Conservation (phyloP, 2,797 vertebrate species). For the Chaunax sp. region DNA sequence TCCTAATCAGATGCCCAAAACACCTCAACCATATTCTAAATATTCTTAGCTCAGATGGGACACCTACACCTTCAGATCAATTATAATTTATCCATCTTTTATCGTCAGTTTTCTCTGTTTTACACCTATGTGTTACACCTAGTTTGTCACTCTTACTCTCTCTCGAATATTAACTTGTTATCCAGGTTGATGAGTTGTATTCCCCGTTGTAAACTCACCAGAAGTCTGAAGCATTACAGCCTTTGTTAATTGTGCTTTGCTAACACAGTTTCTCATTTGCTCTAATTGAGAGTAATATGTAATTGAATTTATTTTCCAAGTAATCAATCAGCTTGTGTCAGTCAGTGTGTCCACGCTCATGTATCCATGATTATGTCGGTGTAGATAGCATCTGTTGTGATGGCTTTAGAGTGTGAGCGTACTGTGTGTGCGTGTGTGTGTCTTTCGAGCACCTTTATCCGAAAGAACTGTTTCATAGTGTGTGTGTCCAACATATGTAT, state of each 20-base stretch:
- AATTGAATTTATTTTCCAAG: conserved; percentile 54
- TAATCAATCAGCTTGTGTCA: conserved; percentile 51
- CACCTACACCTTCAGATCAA: not conserved
- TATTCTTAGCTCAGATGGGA: conserved; percentile 1
- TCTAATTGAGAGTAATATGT: conserved; percentile 45
- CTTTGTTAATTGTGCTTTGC: conserved; percentile 50
- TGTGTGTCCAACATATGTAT: not conserved
- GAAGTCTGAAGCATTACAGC: conserved; percentile 28
- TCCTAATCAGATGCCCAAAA: too few relatives aligned
- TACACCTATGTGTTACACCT: conserved; percentile 10
- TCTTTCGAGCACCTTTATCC: too few relatives aligned
- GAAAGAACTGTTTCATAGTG: too few relatives aligned
- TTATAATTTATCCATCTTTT: conserved; percentile 5
- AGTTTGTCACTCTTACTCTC: conserved; percentile 8
- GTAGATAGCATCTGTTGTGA: conserved; percentile 23
- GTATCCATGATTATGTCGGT: conserved; percentile 11
- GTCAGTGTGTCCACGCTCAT: conserved; percentile 29
- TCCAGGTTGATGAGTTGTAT: conserved; percentile 10
- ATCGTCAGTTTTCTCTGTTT: not conserved
- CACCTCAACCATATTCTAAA: too few relatives aligned
- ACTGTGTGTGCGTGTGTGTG: not conserved
- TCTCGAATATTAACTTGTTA: conserved; percentile 17
- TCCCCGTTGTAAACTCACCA: conserved; percentile 23
- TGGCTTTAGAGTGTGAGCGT: not conserved
- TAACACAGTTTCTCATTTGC: conserved; percentile 52